Percentiles rank a stretch among this genome's conserved stretches.
Evolutionary conservation across 2,797 vertebrate genomes (phyloP).

Genomic region (Florisuga fusca): DNA sequence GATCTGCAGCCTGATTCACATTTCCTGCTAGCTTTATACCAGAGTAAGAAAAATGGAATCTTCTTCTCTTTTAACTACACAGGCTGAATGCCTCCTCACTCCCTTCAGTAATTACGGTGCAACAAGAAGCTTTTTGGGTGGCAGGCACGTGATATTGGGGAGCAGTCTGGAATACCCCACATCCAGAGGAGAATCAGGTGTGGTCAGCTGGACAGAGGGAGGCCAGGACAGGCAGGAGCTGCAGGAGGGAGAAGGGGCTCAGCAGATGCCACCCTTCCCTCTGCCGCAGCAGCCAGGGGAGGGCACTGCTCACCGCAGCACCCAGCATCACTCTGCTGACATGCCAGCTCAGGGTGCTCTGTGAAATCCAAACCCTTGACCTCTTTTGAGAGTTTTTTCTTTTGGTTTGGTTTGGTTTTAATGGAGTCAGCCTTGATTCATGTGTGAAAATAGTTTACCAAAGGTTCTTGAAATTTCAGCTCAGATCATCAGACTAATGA

Average conservation of each 20-base stretch:
- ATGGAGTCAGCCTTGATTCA: background rate
- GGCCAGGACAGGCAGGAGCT: background rate
- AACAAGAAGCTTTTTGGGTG: background rate
- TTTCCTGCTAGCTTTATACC: background rate
- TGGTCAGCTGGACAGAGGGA: background rate
- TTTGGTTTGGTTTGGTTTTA: too few species aligned
- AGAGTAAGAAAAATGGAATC: background rate
- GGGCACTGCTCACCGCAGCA: background rate
- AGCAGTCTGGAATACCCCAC: background rate
- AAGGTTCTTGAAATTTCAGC: slow-evolving; percentile 39
- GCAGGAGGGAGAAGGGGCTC: background rate
- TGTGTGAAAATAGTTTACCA: slow-evolving; percentile 30
- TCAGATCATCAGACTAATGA: slow-evolving; percentile 21
- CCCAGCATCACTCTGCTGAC: background rate
- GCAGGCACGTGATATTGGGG: background rate
- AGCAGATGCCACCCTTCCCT: slow-evolving; percentile 53
- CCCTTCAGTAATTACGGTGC: background rate
- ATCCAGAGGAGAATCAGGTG: background rate
- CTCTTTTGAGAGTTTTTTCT: background rate
- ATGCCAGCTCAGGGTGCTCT: background rate
- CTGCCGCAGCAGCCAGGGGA: background rate
- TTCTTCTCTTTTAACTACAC: background rate
- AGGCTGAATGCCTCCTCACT: background rate
- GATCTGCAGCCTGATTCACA: background rate
- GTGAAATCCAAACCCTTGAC: slow-evolving; percentile 1